Evolutionary conservation across 1,140 invertebrate species (phyloP).

Genomic region (Caenorhabditis inopinata): DNA sequence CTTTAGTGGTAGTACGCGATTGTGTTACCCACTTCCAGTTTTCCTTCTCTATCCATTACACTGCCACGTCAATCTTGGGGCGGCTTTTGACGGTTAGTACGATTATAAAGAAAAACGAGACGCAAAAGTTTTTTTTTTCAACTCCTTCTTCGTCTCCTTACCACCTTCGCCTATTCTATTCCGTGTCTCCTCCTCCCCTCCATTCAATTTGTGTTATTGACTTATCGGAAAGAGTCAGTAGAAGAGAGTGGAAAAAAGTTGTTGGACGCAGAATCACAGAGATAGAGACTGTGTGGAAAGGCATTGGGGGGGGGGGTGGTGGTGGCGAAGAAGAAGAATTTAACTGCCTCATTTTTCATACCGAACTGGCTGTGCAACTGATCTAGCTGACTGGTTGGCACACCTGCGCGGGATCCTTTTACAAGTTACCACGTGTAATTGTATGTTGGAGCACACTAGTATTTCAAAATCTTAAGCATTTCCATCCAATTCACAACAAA

Average conservation of each 20-base stretch:
- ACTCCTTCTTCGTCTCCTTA: background rate
- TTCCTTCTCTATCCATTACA: background rate
- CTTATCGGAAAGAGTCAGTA: slow-evolving; percentile 11
- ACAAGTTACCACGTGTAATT: too few relatives aligned
- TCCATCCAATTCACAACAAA: too few relatives aligned
- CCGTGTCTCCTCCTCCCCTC: background rate
- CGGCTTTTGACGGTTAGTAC: background rate
- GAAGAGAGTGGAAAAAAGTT: too few relatives aligned
- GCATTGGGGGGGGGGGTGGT: background rate
- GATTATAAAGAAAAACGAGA: slow-evolving; percentile 18
- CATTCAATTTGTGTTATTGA: slow-evolving; percentile 27
- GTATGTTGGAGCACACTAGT: too few relatives aligned
- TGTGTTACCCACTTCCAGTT: background rate
- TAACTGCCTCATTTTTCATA: slow-evolving; percentile 14
- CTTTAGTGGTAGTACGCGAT: background rate
- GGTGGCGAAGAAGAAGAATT: background rate
- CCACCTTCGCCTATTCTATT: background rate
- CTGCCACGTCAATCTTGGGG: background rate
- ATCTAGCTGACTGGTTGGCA: slow-evolving; percentile 2
- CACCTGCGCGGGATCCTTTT: background rate
- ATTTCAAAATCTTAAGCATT: too few relatives aligned
- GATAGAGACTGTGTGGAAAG: too few relatives aligned
- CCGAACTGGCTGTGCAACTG: background rate
- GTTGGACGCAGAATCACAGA: too few relatives aligned
- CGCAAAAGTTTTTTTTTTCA: too few relatives aligned